Evolutionary conservation across 2,888 invertebrate genomes (phyloP).

Genomic region (Ophioninae sp.): DNA sequence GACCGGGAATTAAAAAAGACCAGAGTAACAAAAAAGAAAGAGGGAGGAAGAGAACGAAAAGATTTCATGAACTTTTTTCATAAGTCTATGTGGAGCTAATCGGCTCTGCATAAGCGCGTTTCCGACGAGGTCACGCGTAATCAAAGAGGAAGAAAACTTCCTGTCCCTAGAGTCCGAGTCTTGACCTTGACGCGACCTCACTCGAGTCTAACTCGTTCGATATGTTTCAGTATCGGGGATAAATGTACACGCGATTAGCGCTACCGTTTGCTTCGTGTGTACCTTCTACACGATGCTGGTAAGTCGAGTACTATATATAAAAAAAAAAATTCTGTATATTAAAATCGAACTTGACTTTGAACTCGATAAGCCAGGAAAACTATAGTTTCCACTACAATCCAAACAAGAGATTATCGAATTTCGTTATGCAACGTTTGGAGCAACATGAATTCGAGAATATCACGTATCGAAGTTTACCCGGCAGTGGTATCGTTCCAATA

Average conservation of each 20-base stretch:
- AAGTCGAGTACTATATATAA: conserved; percentile 65
- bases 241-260: conserved; percentile 84
- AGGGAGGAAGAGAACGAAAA: background rate
- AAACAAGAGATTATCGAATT: too few species aligned
- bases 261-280: conserved; percentile 86
- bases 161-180: background rate
- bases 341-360: background rate
- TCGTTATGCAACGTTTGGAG: too few species aligned
- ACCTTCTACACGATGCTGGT: conserved; percentile 89
- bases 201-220: conserved; percentile 36
- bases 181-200: background rate
- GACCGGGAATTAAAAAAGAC: background rate
- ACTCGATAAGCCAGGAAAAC: too few species aligned
- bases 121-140: background rate
- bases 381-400: too few species aligned
- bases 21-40: background rate
- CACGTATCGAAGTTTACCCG: too few species aligned
- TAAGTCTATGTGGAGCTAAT: background rate
- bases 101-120: background rate
- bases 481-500: too few species aligned
- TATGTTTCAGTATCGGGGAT: conserved; percentile 86
- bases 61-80: too few species aligned
- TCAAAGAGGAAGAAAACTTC: background rate
- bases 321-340: background rate
- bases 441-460: too few species aligned